Conservation (phyloP, 2,888 invertebrate species). For the Tipula lateralis region DNA sequence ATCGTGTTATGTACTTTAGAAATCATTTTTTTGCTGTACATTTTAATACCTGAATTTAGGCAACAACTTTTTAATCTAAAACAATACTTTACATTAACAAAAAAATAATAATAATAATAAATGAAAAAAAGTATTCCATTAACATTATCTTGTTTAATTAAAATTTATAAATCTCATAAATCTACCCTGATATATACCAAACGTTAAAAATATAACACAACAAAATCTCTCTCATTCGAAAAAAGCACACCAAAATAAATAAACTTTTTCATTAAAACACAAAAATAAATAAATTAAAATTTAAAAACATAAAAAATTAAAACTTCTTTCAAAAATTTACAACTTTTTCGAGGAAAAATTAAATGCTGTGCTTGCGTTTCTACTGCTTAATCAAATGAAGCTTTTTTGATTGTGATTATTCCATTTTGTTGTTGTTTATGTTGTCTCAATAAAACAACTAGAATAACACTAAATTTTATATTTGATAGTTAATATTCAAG, state of each 20-base stretch:
- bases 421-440: not conserved
- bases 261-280: conserved; percentile 24
- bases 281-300: conserved; percentile 19
- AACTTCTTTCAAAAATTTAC: conserved; percentile 15
- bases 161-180: conserved; percentile 24
- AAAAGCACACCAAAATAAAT: conserved; percentile 4
- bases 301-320: conserved; percentile 16
- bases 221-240: not conserved
- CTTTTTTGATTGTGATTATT: not conserved
- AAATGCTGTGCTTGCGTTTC: not conserved
- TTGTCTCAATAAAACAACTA: not conserved
- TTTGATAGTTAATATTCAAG: not conserved
- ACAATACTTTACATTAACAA: conserved; percentile 1
- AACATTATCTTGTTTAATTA: conserved; percentile 14
- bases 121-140: not conserved
- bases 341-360: not conserved
- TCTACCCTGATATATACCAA: not conserved
- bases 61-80: conserved; percentile 12
- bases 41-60: conserved; percentile 1
- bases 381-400: not conserved
- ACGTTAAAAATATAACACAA: not conserved
- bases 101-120: not conserved
- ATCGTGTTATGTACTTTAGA: not conserved
- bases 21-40: not conserved
- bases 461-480: not conserved